Conservation (phyloP, 2,113 vertebrate genomes). For the Columba janthina region DNA sequence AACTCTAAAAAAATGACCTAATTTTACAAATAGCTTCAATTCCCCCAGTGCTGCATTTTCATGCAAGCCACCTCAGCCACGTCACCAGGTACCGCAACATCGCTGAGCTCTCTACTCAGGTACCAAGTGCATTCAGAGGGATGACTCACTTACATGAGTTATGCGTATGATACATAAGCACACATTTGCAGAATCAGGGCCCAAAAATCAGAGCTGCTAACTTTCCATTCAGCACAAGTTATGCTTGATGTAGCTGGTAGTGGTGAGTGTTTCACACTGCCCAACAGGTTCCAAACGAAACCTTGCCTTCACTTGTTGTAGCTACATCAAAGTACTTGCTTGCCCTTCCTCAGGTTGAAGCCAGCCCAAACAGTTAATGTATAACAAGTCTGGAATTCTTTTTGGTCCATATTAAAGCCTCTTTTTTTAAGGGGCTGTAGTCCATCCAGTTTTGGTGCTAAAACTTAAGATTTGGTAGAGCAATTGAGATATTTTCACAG, state of each 20-base stretch:
- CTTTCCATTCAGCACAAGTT: not conserved
- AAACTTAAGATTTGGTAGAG: not conserved
- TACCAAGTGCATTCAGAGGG: not conserved
- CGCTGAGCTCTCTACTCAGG: not conserved
- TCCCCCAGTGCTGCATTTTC: not conserved
- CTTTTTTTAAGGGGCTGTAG: not conserved
- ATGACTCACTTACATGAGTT: accelerated
- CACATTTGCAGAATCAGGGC: not conserved
- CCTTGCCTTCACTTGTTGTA: not conserved
- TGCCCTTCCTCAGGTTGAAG: not conserved
- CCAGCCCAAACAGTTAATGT: not conserved
- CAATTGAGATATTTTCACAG: not conserved
- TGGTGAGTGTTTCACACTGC: accelerated
- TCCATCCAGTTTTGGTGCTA: not conserved
- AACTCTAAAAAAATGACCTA: not conserved
- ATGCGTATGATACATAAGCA: not conserved
- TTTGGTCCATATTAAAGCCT: not conserved
- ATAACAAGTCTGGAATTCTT: accelerated
- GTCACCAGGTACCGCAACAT: not conserved
- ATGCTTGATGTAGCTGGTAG: not conserved
- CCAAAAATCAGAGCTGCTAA: not conserved
- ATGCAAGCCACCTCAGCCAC: not conserved
- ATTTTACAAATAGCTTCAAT: not conserved
- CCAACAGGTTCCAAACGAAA: not conserved
- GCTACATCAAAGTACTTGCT: not conserved